Percentiles rank a stretch among this genome's conserved stretches.
These are phyloP conservation scores for Thelaira solivaga DNA, from an alignment of 2,888 invertebrate genomes.

Conservation along the genomic window DNA sequence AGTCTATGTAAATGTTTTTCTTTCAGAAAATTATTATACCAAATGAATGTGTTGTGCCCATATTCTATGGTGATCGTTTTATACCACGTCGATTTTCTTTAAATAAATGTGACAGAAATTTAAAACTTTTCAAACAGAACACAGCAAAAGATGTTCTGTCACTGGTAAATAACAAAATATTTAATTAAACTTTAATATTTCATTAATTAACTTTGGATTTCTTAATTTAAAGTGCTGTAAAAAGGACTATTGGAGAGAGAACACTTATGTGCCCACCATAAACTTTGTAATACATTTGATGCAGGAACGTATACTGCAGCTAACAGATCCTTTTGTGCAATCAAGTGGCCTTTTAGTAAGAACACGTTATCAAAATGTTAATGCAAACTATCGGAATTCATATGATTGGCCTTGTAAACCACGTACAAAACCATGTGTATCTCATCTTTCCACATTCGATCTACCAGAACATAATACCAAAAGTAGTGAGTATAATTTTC, in stretches of 20 bases:
- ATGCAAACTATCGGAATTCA: constrained; percentile 10
- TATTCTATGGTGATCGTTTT: constrained; percentile 72
- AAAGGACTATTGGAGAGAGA: constrained; percentile 38
- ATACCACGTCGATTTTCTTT: constrained; percentile 72
- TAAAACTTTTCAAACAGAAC: constrained; percentile 62
- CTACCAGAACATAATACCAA: constrained; percentile 69
- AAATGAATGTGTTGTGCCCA: constrained; percentile 19
- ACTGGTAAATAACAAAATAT: constrained; percentile 63
- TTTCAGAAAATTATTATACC: constrained; percentile 32
- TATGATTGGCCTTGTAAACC: constrained; percentile 75
- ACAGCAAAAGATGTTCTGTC: constrained; percentile 68
- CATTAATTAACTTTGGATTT: background rate
- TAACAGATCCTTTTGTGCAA: constrained; percentile 32
- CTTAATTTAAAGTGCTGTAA: constrained; percentile 1
- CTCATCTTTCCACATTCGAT: constrained; percentile 73
- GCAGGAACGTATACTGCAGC: constrained; percentile 7
- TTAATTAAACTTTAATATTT: background rate
- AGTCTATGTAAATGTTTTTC: no score
- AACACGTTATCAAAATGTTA: background rate
- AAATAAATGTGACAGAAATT: constrained; percentile 65
- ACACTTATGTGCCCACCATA: constrained; percentile 38
- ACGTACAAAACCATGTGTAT: constrained; percentile 69
- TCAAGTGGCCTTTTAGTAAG: background rate
- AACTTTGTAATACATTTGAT: constrained; percentile 42
- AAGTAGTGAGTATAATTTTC: constrained; percentile 64